A percentile compares a stretch with the other conserved stretches of the same genome.
These are phyloP conservation scores for Cepaea nemoralis DNA, from an alignment of 1,140 invertebrate genomes.

Conservation along the genomic window DNA sequence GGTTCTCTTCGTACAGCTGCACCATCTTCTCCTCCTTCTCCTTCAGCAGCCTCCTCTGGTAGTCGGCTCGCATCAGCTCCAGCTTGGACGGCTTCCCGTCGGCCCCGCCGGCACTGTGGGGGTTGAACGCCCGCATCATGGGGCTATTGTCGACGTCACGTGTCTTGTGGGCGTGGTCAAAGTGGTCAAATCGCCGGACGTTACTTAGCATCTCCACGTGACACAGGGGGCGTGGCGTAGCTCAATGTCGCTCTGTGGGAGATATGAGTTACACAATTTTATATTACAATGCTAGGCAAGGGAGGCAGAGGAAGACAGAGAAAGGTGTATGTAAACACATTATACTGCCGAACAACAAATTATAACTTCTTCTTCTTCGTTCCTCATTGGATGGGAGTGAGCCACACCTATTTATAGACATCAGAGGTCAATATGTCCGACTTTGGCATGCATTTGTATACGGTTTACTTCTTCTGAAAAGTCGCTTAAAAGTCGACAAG, in stretches of 20 bases:
- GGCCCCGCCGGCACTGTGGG: conserved; percentile 8
- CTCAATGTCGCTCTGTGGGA: neutral
- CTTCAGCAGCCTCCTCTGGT: conserved; percentile 67
- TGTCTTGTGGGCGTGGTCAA: conserved; percentile 4
- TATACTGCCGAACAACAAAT: too few relatives aligned
- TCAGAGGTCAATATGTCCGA: too few relatives aligned
- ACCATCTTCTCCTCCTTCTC: conserved; percentile 70
- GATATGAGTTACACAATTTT: too few relatives aligned
- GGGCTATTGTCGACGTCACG: neutral
- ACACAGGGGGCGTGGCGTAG: neutral
- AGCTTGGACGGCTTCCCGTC: conserved; percentile 56
- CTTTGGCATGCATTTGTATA: too few relatives aligned
- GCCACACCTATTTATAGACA: too few relatives aligned
- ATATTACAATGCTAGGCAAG: too few relatives aligned
- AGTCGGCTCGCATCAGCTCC: conserved; percentile 66
- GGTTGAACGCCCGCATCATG: neutral
- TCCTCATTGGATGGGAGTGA: too few relatives aligned
- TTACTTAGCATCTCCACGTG: neutral
- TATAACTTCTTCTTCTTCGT: too few relatives aligned
- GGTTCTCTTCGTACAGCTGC: conserved; percentile 67
- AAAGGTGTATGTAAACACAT: too few relatives aligned
- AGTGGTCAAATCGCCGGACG: neutral
- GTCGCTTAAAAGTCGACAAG: too few relatives aligned
- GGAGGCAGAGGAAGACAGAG: too few relatives aligned
- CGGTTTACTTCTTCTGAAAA: too few relatives aligned